These are phyloP conservation scores for Rattus rattus DNA, from an alignment of 2,113 vertebrate species.

Conservation along the genomic window DNA sequence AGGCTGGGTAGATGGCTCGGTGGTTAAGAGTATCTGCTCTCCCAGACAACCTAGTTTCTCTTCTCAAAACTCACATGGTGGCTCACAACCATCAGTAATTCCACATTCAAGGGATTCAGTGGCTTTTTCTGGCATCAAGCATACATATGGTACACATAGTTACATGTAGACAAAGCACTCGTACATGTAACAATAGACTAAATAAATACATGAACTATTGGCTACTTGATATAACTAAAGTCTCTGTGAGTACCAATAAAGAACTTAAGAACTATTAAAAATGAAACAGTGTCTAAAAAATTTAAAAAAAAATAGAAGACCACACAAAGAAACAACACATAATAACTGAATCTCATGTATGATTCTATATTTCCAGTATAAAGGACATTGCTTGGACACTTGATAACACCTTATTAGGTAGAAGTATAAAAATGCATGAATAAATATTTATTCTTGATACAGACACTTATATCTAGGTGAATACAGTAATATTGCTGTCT, in stretches of 20 bases:
- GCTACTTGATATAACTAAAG: neutral
- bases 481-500: neutral
- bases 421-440: neutral
- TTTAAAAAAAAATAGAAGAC: neutral
- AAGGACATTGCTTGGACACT: neutral
- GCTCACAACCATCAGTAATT: neutral
- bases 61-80: neutral
- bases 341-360: neutral
- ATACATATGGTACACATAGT: neutral
- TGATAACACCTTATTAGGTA: neutral
- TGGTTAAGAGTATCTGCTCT: neutral
- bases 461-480: neutral
- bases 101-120: neutral
- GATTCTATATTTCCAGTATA: neutral
- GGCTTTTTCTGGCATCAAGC: neutral
- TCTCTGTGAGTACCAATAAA: neutral
- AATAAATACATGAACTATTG: neutral
- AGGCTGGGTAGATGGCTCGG: neutral
- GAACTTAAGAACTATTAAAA: conserved; percentile 9
- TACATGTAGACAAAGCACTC: neutral
- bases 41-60: neutral
- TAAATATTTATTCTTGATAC: neutral
- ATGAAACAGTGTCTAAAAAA: neutral
- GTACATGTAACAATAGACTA: neutral
- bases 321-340: neutral